These are phyloP conservation scores for Centroberyx gerrardi DNA, from an alignment of 2,797 vertebrate species.

Conservation along the genomic window DNA sequence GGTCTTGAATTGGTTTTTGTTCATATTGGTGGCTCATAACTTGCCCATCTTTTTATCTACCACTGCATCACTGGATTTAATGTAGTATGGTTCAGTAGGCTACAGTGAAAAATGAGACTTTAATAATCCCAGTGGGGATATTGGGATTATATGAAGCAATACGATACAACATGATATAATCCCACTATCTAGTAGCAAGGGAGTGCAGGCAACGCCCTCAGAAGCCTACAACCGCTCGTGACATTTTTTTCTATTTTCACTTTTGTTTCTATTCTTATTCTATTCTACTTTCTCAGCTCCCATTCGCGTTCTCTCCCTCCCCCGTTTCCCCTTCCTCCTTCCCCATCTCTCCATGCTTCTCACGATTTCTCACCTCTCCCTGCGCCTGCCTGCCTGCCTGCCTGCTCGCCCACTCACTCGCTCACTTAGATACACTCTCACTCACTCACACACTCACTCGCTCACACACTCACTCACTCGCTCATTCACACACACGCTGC, in stretches of 20 bases:
- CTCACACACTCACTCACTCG: conserved; percentile 4
- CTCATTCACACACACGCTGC: neutral
- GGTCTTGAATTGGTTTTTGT: too few species aligned
- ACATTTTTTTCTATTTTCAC: neutral
- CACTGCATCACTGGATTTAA: too few species aligned
- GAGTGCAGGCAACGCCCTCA: neutral
- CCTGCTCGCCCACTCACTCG: conserved; percentile 9
- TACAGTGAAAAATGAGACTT: too few species aligned
- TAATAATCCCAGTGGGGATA: neutral
- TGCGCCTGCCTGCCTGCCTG: conserved; percentile 25
- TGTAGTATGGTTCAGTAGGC: too few species aligned
- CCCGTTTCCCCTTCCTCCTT: neutral
- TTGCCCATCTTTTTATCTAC: too few species aligned
- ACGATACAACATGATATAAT: neutral
- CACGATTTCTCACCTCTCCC: conserved; percentile 60
- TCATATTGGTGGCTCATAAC: too few species aligned
- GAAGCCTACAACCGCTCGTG: neutral
- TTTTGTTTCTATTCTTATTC: conserved; percentile 15
- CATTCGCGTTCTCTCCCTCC: conserved; percentile 10
- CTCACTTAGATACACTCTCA: conserved; percentile 14
- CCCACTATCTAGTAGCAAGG: neutral
- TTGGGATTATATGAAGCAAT: neutral
- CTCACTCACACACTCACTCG: conserved; percentile 1
- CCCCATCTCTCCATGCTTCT: conserved; percentile 38
- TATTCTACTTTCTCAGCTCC: conserved; percentile 22